Base-by-base conservation (phyloP, 2,888 invertebrate genomes). In the Luperina nickerlii region DNA sequence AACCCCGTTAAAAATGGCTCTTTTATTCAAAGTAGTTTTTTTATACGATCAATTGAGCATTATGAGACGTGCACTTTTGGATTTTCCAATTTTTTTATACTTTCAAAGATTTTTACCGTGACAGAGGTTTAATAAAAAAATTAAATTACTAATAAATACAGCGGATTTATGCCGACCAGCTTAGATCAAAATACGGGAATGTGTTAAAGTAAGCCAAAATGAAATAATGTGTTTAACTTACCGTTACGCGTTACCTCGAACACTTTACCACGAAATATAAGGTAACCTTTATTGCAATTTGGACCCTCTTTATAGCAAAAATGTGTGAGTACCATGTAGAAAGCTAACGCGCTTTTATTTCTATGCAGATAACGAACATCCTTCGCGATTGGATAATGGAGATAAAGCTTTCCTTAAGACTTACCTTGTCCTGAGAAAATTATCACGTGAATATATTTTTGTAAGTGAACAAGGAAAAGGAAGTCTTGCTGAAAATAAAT, bases 301-400 rank as follows among this genome's bases (percentile, higher is more conserved):
- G n/a, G 81, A 88, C 86, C 87, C 86, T 86, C 82, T 87, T 87
- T 76, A 72, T 63, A 81, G 74, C 63, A 76, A 79, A 87, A 88
- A 87, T 87, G 77, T 83, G 83, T 74, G 79, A 79, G 76, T 65
- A 78, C 62, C 86, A n/a, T 67, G 73, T 51, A 63, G 78, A 84
- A 78, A 79, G 80, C 62, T 69, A 80, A 70, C 69, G 9, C 8
- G 60, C 65, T 75, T 85, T 80, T 82, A 75, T 85, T 87, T 78
- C 82, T 73, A 77, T 54, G 69, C 65, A n/a, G 66, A 82, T 72
- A 78, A 79, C 75, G 73, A 74, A 76, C 74, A 76, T 82, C 65
- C 78, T 74, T 67, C 57, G n/a, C 24, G 70, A 75, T 75, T 65
- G 54, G 81, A 79, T 82, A 63, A 68, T 60, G 27, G 15, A 15